These are phyloP conservation scores for Bryconaethiops microstoma DNA, from an alignment of 2,797 vertebrate species.

Conservation along the genomic window DNA sequence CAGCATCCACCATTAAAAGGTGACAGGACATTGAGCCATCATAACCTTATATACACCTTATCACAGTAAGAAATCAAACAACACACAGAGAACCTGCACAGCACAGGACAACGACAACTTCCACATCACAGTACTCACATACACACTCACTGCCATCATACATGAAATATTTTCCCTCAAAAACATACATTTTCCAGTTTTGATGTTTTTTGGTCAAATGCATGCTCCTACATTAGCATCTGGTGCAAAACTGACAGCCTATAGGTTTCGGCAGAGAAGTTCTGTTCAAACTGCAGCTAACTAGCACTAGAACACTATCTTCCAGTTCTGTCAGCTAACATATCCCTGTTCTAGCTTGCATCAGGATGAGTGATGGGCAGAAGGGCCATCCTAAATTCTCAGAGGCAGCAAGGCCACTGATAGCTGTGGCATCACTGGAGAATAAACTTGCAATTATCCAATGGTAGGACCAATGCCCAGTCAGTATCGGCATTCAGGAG, in stretches of 20 bases:
- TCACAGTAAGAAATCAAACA: background rate
- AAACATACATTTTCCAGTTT: background rate
- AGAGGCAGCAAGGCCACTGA: too few species aligned
- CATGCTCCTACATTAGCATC: background rate
- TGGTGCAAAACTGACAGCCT: background rate
- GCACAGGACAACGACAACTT: constrained; percentile 21
- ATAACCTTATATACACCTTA: background rate
- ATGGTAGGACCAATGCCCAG: too few species aligned
- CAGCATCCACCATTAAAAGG: background rate
- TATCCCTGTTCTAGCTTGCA: too few species aligned
- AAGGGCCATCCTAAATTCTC: too few species aligned
- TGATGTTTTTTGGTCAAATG: background rate
- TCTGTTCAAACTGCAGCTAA: background rate
- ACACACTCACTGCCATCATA: background rate
- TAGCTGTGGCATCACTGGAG: too few species aligned
- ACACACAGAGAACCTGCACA: constrained; percentile 8
- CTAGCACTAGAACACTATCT: background rate
- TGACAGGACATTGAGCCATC: background rate
- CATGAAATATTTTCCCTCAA: background rate
- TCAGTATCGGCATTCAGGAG: too few species aligned
- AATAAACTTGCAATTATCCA: too few species aligned
- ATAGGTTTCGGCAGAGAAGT: background rate
- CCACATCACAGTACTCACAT: constrained; percentile 14
- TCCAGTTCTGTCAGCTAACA: too few species aligned
- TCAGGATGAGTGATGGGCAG: too few species aligned